Conservation (phyloP, 1,140 invertebrate species). For the Drosophila nasuta region DNA sequence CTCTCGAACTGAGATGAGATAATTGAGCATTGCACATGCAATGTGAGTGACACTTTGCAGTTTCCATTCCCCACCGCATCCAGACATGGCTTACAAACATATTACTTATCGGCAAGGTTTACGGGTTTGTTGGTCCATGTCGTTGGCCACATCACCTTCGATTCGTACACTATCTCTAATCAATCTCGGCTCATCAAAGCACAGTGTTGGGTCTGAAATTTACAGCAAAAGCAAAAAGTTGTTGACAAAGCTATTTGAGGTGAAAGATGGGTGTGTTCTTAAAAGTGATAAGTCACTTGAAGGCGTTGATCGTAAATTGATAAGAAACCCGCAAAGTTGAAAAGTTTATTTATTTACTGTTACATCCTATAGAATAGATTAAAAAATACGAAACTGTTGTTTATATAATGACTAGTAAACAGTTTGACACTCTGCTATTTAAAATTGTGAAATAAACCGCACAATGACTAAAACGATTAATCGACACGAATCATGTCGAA, state of each 20-base stretch:
- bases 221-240: constrained; percentile 2
- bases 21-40: constrained; percentile 55
- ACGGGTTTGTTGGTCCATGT: constrained; percentile 56
- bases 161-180: constrained; percentile 23
- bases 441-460: neutral
- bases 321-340: neutral
- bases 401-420: too few species aligned
- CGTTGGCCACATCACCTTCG: constrained; percentile 30
- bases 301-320: constrained; percentile 10
- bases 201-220: constrained; percentile 8
- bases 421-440: neutral
- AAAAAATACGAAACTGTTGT: neutral
- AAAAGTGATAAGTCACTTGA: neutral
- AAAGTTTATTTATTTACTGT: neutral
- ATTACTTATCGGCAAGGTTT: constrained; percentile 65
- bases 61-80: constrained; percentile 20
- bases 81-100: constrained; percentile 12
- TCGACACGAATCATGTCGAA: constrained; percentile 1
- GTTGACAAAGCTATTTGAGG: constrained; percentile 15
- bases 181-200: constrained; percentile 20
- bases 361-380: neutral
- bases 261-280: constrained; percentile 29
- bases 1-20: constrained; percentile 56
- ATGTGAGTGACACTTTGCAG: constrained; percentile 39
- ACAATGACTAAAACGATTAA: neutral